These are phyloP conservation scores for Hyles lineata DNA, from an alignment of 2,888 invertebrate genomes.

Conservation along the genomic window DNA sequence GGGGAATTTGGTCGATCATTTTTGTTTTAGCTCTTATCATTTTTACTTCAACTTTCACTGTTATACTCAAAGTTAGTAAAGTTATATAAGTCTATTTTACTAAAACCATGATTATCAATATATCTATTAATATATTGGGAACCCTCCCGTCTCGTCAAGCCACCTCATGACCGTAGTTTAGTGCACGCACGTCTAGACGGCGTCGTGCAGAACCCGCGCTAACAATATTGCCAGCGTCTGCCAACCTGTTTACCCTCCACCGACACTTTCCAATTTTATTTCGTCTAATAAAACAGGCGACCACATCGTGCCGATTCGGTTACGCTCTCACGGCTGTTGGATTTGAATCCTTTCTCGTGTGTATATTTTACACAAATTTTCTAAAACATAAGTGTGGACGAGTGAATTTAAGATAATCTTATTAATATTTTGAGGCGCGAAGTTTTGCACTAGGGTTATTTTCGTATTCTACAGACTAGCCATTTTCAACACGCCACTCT, in stretches of 20 bases:
- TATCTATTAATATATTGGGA: neutral
- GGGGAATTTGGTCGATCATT: no score
- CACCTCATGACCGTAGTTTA: slow-evolving; percentile 43
- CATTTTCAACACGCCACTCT: no score
- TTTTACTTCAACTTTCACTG: no score
- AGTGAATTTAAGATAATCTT: no score
- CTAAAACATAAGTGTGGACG: no score
- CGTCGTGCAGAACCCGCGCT: slow-evolving; percentile 29
- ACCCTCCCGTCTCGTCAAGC: slow-evolving; percentile 3
- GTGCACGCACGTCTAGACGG: slow-evolving; percentile 66
- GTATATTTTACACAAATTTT: no score
- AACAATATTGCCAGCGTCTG: slow-evolving; percentile 39
- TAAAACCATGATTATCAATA: neutral
- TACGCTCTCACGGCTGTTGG: neutral
- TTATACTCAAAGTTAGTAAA: neutral
- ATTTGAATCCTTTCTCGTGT: neutral
- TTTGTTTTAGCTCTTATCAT: no score
- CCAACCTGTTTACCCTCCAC: slow-evolving; percentile 17
- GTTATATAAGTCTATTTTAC: neutral
- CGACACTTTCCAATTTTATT: slow-evolving; percentile 18
- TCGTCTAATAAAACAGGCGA: slow-evolving; percentile 1
- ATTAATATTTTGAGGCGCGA: no score
- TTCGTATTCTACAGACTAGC: no score
- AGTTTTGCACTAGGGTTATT: no score
- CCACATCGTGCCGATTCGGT: neutral